Percentiles rank a stretch among this genome's conserved stretches.
phyloP scores from a whole-genome alignment of 2,797 vertebrate genomes.

The Gallinago solitaria region DNA sequence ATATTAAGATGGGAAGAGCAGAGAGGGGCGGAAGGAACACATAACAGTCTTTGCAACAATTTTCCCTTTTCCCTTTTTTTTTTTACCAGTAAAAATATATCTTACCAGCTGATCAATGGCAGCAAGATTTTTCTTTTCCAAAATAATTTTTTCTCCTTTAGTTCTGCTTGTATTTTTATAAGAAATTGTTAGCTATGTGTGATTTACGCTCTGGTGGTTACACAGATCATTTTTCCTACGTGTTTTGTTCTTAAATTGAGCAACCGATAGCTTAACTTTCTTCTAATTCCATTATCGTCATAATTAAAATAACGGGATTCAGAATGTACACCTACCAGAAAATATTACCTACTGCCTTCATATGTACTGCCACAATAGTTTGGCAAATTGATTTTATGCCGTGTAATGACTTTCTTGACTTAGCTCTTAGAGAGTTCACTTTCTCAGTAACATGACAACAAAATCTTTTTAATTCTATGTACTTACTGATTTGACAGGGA shows the following conservation, averaged over 20 bases:
- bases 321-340: background rate
- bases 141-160: background rate
- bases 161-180: background rate
- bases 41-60: background rate
- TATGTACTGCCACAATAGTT: background rate
- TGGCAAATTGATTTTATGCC: background rate
- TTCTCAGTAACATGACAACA: background rate
- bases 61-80: background rate
- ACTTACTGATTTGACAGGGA: background rate
- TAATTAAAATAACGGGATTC: background rate
- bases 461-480: background rate
- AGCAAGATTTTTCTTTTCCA: background rate
- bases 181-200: background rate
- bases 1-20: background rate
- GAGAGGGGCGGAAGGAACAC: background rate
- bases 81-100: background rate
- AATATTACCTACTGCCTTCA: background rate
- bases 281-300: background rate
- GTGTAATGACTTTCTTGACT: background rate
- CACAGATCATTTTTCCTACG: background rate
- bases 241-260: background rate
- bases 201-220: background rate
- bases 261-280: background rate
- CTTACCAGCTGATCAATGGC: background rate
- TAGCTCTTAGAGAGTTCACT: background rate